Evolutionary conservation across 92 coral and sea anemone species (phyloP).

Genomic region (Parazoanthus swiftii): DNA sequence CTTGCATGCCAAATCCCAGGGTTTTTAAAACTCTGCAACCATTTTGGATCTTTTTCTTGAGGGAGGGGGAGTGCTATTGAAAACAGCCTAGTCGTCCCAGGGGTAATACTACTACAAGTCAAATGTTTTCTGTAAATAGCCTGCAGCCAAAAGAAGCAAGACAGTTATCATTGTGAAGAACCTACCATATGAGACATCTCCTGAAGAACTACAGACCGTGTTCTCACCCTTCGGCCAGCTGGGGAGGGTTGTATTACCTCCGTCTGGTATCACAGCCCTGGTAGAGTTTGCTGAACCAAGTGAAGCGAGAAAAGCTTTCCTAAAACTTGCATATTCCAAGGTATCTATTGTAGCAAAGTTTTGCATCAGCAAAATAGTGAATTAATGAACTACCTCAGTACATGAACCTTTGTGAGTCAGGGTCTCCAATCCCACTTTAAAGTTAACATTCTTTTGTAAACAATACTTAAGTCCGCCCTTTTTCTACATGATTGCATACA

Average conservation of each 20-base stretch:
- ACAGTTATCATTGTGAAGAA: conserved; percentile 92
- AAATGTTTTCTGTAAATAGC: conserved; percentile 42
- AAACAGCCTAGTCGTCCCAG: not conserved
- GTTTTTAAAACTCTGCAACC: not conserved
- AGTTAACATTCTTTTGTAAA: too few species aligned
- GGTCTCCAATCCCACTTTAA: too few species aligned
- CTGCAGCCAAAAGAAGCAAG: conserved; percentile 87
- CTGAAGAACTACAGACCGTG: conserved; percentile 72
- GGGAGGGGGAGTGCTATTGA: too few species aligned
- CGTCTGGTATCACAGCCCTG: conserved; percentile 92
- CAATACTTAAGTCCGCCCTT: too few species aligned
- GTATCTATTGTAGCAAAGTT: conserved; percentile 35
- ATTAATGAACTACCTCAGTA: too few species aligned
- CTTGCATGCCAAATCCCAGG: not conserved
- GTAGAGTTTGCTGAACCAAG: conserved; percentile 87
- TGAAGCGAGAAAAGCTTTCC: conserved; percentile 90
- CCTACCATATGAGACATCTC: conserved; percentile 82
- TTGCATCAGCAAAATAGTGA: too few species aligned
- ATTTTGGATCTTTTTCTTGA: too few species aligned
- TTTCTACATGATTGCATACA: too few species aligned
- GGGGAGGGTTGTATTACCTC: conserved; percentile 82
- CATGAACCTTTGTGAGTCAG: too few species aligned
- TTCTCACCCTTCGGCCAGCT: conserved; percentile 90
- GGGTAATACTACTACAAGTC: not conserved
- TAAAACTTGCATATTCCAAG: conserved; percentile 93